A percentile compares a stretch with the other conserved stretches of the same genome.
phyloP scores from a whole-genome alignment of 2,797 vertebrate genomes.

The Acestrorhynchus altus region DNA sequence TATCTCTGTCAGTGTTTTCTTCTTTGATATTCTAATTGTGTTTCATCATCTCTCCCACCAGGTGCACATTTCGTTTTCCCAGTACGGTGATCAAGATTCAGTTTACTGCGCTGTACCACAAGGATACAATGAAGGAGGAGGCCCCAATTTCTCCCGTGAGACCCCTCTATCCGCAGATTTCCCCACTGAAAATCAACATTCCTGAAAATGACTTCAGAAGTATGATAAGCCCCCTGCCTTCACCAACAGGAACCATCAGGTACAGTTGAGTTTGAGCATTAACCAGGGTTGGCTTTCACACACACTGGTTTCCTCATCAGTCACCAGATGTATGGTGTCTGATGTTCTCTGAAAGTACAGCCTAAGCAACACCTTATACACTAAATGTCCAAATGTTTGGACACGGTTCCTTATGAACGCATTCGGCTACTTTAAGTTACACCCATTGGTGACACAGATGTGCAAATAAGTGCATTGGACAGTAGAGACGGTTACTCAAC shows the following conservation, averaged over 20 bases:
- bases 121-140: conserved; percentile 82
- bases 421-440: no score
- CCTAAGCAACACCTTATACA: background rate
- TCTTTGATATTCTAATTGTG: background rate
- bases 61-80: conserved; percentile 96
- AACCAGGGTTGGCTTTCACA: background rate
- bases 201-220: conserved; percentile 93
- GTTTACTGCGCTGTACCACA: conserved; percentile 88
- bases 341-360: background rate
- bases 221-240: conserved; percentile 91
- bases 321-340: background rate
- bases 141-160: conserved; percentile 79
- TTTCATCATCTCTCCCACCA: conserved; percentile 59
- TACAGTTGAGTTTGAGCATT: conserved; percentile 60
- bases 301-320: conserved; percentile 11
- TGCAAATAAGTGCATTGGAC: no score
- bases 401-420: no score
- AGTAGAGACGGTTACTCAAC: no score
- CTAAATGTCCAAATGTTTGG: no score
- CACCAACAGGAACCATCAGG: conserved; percentile 98
- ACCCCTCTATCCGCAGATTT: conserved; percentile 93
- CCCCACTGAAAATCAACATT: conserved; percentile 97
- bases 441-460: no score
- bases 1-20: background rate
- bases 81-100: conserved; percentile 98